Conservation (phyloP, 2,113 vertebrate species). For the Ceyx cyanopectus region DNA sequence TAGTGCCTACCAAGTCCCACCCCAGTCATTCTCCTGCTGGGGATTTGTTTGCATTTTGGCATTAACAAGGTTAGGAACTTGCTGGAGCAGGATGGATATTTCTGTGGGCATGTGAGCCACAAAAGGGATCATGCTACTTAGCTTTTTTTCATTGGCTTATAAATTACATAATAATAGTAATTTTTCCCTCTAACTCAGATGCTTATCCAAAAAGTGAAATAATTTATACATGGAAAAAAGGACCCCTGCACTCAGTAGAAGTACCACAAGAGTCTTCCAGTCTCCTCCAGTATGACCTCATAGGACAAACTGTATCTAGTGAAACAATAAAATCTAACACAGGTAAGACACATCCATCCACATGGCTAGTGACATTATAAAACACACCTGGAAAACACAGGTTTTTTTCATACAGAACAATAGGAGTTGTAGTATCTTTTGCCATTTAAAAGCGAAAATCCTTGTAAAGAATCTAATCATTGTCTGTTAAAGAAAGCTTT, state of each 20-base stretch:
- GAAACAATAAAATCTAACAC: slow-evolving; percentile 97
- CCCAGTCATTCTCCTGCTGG: neutral
- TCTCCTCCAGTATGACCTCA: slow-evolving; percentile 96
- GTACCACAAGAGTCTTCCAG: slow-evolving; percentile 96
- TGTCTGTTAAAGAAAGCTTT: neutral
- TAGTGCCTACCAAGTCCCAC: neutral
- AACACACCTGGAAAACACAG: neutral
- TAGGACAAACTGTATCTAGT: slow-evolving; percentile 96
- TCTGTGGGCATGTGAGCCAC: neutral
- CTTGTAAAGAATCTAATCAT: neutral
- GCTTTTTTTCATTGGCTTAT: neutral
- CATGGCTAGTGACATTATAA: neutral
- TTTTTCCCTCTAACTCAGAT: slow-evolving; percentile 78
- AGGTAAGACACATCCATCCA: slow-evolving; percentile 78
- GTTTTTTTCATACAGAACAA: neutral
- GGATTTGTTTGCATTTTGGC: neutral
- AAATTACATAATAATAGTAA: neutral
- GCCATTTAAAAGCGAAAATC: neutral
- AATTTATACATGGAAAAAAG: slow-evolving; percentile 99
- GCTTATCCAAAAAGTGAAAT: slow-evolving; percentile 97
- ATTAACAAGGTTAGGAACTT: neutral
- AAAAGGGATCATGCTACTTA: neutral
- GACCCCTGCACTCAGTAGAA: slow-evolving; percentile 93
- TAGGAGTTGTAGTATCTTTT: neutral
- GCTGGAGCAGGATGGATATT: neutral